Conservation (phyloP, 2,888 invertebrate species). For the Morpho achilles region DNA sequence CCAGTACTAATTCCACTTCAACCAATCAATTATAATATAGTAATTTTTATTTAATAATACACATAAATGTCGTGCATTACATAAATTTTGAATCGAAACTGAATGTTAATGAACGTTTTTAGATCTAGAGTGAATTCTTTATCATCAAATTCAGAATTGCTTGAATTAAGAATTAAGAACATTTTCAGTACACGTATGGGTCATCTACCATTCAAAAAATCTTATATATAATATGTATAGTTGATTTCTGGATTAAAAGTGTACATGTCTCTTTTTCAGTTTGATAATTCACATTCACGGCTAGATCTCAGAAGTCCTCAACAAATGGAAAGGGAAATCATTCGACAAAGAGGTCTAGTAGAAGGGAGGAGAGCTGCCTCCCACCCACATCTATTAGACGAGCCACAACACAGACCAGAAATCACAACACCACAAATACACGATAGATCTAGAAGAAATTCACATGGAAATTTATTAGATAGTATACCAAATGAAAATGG, state of each 20-base stretch:
- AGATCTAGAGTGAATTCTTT: no score
- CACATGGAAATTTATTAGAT: constrained; percentile 81
- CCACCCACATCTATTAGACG: constrained; percentile 82
- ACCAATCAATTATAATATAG: no score
- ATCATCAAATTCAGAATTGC: no score
- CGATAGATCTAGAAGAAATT: constrained; percentile 73
- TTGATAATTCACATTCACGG: constrained; percentile 67
- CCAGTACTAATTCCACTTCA: no score
- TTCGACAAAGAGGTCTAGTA: constrained; percentile 75
- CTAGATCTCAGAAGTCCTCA: constrained; percentile 80
- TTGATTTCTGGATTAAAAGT: background rate
- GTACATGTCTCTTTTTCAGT: constrained; percentile 46
- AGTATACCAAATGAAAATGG: constrained; percentile 49
- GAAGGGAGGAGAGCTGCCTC: constrained; percentile 81
- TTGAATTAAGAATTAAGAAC: no score
- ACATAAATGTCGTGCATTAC: no score
- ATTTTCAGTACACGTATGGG: no score
- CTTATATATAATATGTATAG: background rate
- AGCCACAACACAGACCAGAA: constrained; percentile 60
- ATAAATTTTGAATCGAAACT: no score
- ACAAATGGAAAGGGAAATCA: constrained; percentile 80
- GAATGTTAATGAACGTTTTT: no score
- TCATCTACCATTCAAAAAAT: background rate
- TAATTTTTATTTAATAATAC: no score
- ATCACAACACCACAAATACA: constrained; percentile 57